A percentile compares a stretch with the other conserved stretches of the same genome.
Conservation (phyloP, 1,140 invertebrate species). For the Bombus affinis region DNA sequence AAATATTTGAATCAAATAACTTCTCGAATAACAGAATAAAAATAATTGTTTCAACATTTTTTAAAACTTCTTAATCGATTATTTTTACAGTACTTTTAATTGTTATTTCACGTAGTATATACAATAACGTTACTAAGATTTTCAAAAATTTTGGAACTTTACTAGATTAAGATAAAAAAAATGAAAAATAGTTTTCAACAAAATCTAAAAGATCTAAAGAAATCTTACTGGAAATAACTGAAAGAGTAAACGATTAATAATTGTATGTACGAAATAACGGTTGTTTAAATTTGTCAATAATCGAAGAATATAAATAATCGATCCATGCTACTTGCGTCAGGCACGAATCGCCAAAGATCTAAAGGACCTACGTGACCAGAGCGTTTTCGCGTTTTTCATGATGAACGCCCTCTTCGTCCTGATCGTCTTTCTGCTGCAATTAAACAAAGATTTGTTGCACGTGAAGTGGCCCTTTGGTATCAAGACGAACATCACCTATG, state of each 20-base stretch:
- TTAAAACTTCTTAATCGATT: neutral
- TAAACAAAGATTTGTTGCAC: constrained; percentile 97
- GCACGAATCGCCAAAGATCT: constrained; percentile 94
- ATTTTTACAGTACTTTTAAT: neutral
- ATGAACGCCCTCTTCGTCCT: constrained; percentile 98
- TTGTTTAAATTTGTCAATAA: neutral
- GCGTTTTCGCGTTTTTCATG: constrained; percentile 99
- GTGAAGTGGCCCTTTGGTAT: constrained; percentile 97
- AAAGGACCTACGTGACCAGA: constrained; percentile 95
- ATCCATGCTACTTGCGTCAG: constrained; percentile 83
- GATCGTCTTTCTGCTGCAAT: constrained; percentile 98
- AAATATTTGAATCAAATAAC: neutral
- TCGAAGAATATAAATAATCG: constrained; percentile 58
- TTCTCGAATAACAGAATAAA: neutral
- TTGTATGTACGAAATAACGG: neutral
- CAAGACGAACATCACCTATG: constrained; percentile 96
- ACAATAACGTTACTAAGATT: neutral
- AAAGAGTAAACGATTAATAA: neutral
- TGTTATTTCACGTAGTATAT: neutral
- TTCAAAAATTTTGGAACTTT: neutral
- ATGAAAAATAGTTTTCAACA: neutral
- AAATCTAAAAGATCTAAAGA: too few species aligned
- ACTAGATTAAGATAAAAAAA: neutral
- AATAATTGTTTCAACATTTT: neutral
- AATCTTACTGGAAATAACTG: neutral